Conservation (phyloP, 2,797 vertebrate genomes). For the Allobates femoralis region DNA sequence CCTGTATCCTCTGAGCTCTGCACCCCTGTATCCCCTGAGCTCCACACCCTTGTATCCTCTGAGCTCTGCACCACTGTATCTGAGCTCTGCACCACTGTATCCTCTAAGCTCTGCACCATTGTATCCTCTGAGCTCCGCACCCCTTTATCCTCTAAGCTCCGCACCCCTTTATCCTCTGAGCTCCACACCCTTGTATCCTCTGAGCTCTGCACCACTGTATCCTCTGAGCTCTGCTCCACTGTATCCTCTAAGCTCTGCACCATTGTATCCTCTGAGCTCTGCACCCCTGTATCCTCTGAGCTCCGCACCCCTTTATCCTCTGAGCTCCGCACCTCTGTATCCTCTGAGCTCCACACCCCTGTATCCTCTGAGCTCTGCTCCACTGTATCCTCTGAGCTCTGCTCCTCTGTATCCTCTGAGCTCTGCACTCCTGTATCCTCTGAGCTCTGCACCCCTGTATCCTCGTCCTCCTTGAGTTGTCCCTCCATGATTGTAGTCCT, state of each 20-base stretch:
- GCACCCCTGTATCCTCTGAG: not conserved
- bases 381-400: no score
- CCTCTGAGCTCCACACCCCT: not conserved
- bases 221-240: no score
- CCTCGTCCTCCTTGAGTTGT: accelerated
- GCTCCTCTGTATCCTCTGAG: not conserved
- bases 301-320: not conserved
- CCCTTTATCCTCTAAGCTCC: not conserved
- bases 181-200: not conserved
- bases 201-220: not conserved
- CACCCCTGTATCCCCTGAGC: not conserved
- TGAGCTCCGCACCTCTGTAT: not conserved
- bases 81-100: not conserved
- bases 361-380: not conserved
- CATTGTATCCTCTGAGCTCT: not conserved
- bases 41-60: not conserved
- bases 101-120: not conserved
- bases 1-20: not conserved
- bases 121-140: not conserved
- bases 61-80: no score
- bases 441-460: no score
- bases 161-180: not conserved
- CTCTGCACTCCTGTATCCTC: not conserved
- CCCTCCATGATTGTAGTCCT: accelerated
- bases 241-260: no score